phyloP scores from a whole-genome alignment of 2,113 vertebrate species.

The Lutjanus erythropterus region DNA sequence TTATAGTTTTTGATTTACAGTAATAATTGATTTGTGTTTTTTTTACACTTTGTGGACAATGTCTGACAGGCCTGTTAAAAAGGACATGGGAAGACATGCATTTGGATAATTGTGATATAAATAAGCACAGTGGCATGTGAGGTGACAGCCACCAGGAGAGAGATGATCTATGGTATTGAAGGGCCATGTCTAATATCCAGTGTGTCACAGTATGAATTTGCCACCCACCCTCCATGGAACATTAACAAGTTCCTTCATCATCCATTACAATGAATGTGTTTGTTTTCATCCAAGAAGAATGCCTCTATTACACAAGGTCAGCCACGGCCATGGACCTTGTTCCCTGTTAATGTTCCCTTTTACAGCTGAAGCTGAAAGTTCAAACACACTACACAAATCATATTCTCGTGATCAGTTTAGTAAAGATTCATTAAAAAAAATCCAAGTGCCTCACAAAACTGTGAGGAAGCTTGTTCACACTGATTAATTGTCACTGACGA shows the following conservation, averaged over 20 bases:
- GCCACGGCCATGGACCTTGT: slow-evolving; percentile 4
- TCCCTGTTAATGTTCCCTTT: background rate
- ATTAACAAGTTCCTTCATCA: slow-evolving; percentile 49
- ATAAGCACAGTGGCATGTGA: slow-evolving; percentile 7
- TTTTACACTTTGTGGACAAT: background rate
- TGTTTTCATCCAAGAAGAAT: slow-evolving; percentile 45
- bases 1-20: slow-evolving; percentile 40
- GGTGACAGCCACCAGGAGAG: slow-evolving; percentile 43
- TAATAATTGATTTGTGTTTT: slow-evolving; percentile 5
- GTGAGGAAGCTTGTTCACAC: slow-evolving; percentile 3
- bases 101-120: slow-evolving; percentile 35
- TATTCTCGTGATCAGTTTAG: background rate
- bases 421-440: background rate
- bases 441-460: background rate
- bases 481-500: slow-evolving; percentile 6
- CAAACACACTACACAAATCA: background rate
- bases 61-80: background rate
- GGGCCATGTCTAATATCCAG: slow-evolving; percentile 57
- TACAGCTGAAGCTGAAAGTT: slow-evolving; percentile 40
- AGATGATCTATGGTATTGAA: slow-evolving; percentile 64
- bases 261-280: slow-evolving; percentile 49
- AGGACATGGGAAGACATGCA: background rate
- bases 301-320: background rate
- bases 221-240: slow-evolving; percentile 67
- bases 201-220: slow-evolving; percentile 69